These are phyloP conservation scores for Enchytraeus crypticus DNA, from an alignment of 2,888 invertebrate genomes.

Conservation along the genomic window DNA sequence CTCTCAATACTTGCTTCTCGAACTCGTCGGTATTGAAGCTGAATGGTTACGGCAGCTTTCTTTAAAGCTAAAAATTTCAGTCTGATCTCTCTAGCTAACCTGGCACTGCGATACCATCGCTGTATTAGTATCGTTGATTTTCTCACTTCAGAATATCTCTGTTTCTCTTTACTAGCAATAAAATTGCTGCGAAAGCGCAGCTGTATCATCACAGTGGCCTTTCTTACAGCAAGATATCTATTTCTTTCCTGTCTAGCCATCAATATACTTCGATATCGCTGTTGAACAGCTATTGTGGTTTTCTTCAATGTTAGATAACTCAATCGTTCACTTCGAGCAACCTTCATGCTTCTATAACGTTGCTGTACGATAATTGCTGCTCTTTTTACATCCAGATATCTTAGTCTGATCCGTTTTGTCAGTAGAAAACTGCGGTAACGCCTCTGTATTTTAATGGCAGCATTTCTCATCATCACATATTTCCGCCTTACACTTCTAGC, in stretches of 20 bases:
- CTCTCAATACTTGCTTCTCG: not conserved
- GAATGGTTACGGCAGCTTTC: not conserved
- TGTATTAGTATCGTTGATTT: not conserved
- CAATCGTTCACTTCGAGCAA: not conserved
- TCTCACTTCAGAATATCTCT: not conserved
- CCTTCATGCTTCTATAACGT: not conserved
- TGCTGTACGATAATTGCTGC: not conserved
- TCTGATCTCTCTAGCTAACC: not conserved
- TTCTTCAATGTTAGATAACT: not conserved
- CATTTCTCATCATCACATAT: not conserved
- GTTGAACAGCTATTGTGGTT: not conserved
- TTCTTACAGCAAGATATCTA: not conserved
- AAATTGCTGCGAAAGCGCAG: not conserved
- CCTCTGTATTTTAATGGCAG: not conserved
- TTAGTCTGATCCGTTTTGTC: not conserved
- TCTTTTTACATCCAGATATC: not conserved
- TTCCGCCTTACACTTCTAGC: not conserved
- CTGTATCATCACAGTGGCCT: not conserved
- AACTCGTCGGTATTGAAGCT: not conserved
- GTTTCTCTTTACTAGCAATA: not conserved
- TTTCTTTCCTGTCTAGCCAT: not conserved
- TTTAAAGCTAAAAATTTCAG: not conserved
- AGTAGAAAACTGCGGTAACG: not conserved
- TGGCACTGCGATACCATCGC: not conserved
- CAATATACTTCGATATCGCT: not conserved